Evolutionary conservation across 1,140 invertebrate genomes (phyloP).

Genomic region (Nilaparvata lugens): DNA sequence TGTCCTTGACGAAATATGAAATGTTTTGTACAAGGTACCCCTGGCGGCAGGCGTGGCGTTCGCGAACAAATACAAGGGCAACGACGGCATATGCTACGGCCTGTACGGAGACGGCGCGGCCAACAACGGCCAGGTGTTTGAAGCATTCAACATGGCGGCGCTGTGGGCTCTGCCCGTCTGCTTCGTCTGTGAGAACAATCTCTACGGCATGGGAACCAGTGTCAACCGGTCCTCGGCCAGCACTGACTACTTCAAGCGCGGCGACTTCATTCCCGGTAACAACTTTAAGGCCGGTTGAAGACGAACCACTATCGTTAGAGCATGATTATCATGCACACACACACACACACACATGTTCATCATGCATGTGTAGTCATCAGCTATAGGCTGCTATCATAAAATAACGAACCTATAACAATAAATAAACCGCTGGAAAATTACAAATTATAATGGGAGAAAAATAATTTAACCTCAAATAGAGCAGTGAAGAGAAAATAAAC

Average conservation of each 20-base stretch:
- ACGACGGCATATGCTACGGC: constrained; percentile 46
- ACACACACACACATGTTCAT: no score
- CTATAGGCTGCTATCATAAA: no score
- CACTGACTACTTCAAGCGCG: constrained; percentile 59
- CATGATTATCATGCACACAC: no score
- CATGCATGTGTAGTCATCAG: no score
- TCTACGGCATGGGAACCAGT: constrained; percentile 70
- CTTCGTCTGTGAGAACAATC: constrained; percentile 75
- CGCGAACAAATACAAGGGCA: constrained; percentile 49
- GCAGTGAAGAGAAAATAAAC: no score
- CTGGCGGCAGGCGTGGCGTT: constrained; percentile 60
- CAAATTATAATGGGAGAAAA: no score
- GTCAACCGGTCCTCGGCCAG: constrained; percentile 52
- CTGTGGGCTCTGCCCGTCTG: constrained; percentile 61
- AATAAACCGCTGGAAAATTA: no score
- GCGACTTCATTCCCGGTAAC: constrained; percentile 60
- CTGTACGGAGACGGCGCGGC: constrained; percentile 68
- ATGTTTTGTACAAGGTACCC: constrained; percentile 25
- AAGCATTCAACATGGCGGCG: constrained; percentile 62
- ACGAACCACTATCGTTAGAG: no score
- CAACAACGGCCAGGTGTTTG: constrained; percentile 47
- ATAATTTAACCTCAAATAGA: no score
- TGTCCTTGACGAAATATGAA: no score
- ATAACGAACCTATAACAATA: no score
- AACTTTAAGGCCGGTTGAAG: no score